Evolutionary conservation across 2,113 vertebrate genomes (phyloP).

Genomic region (Caranx melampygus): DNA sequence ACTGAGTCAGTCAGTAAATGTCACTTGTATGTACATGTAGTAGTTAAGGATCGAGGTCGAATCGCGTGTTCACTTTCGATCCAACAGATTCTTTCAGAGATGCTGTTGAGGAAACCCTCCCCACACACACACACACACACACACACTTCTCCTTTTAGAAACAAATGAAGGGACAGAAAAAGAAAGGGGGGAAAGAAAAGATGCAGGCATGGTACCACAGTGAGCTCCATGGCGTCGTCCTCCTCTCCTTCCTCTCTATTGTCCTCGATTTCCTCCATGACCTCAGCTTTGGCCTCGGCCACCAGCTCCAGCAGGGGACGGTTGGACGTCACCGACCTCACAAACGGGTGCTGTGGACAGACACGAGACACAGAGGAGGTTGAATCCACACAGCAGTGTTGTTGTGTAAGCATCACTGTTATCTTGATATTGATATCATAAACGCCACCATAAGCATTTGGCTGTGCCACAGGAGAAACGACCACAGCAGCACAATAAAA

Average conservation of each 20-base stretch:
- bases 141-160: conserved; percentile 7
- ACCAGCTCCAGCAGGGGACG: conserved; percentile 93
- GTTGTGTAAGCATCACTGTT: not conserved
- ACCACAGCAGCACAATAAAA: not conserved
- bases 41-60: not conserved
- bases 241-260: conserved; percentile 83
- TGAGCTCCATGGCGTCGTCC: conserved; percentile 76
- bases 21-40: not conserved
- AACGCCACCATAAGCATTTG: not conserved
- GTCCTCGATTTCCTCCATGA: conserved; percentile 87
- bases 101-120: too few species aligned
- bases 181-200: not conserved
- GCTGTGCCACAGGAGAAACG: not conserved
- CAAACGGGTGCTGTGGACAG: conserved; percentile 89
- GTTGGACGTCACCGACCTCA: conserved; percentile 87
- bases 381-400: not conserved
- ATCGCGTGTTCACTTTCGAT: not conserved
- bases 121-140: too few species aligned
- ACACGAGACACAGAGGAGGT: not conserved
- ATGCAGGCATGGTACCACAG: conserved; percentile 60
- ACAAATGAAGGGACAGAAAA: conserved; percentile 21
- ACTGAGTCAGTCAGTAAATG: not conserved
- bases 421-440: not conserved
- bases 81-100: too few species aligned
- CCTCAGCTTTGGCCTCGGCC: conserved; percentile 97